phyloP scores from a whole-genome alignment of 2,113 vertebrate species.

The Canis aureus region DNA sequence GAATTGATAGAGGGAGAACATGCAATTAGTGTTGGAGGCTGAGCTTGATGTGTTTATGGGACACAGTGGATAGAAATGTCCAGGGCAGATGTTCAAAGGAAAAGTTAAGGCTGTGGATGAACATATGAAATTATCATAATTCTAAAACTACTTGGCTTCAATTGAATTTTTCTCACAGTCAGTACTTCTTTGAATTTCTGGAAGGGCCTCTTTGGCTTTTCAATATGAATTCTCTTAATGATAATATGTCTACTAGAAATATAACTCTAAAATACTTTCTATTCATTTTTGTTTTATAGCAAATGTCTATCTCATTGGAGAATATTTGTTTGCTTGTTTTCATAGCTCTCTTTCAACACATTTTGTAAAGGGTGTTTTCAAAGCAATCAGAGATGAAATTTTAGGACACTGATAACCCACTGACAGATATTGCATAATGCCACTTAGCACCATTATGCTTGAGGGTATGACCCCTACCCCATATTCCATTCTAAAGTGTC shows the following conservation, averaged over 20 bases:
- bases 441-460: background rate
- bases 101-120: background rate
- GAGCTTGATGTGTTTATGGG: background rate
- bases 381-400: background rate
- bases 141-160: background rate
- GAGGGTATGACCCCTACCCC: background rate
- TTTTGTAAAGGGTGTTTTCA: background rate
- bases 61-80: background rate
- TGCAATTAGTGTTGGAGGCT: background rate
- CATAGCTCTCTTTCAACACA: background rate
- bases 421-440: background rate
- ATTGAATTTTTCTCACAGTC: background rate
- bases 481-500: background rate
- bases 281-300: background rate
- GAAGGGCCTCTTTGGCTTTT: background rate
- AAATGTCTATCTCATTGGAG: background rate
- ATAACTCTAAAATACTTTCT: background rate
- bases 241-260: background rate
- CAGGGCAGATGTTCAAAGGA: background rate
- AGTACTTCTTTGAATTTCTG: constrained; percentile 17
- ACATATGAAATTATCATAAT: background rate
- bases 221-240: constrained; percentile 49
- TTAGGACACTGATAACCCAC: background rate
- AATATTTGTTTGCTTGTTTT: constrained; percentile 25
- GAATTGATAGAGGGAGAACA: background rate